Base-by-base conservation (phyloP, 2,888 invertebrate species). In the Lasioglossum lativentre region DNA sequence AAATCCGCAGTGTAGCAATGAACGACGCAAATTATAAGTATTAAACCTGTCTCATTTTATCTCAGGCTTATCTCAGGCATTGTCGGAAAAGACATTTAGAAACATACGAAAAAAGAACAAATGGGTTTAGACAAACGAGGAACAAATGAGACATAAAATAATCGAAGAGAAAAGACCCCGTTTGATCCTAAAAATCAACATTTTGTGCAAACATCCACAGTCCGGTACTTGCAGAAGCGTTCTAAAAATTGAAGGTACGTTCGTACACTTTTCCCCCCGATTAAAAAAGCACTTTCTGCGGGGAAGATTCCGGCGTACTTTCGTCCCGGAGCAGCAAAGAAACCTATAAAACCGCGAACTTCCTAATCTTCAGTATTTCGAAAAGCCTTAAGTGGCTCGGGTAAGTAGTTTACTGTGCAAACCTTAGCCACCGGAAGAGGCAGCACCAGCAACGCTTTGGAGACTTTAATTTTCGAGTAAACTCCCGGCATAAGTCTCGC, bases 381-480 rank as follows among this genome's bases (percentile, higher is more conserved):
- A 19, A 16, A 66, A 76, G 27, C 27, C 27, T 14, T 27, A 27
- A 27, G 59, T 27, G 59, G 27, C 27, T 14, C 59, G 59, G 27
- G 12, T 59, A 59, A 59, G 27, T 59, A 59, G 59, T 59, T 59
- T 27, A 27, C 14, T 27, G 59, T 27, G 59, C 27, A 27, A 59
- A 23, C 59, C 52, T 52, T 52, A 23, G 52, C 52, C 52, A 52
- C 23, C 52, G 52, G 52, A 52, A 52, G 52, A 52, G 52, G 23
- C 52, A 10, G 52, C 23, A 10, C 23, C 52, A 8, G 23, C 52
- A 3, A 52, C 52, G 52, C 52, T 23, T 27, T 14, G 59, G 27
- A 16, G 27, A 27, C 59, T 80, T 80, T 77, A 76, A 80, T 70
- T 80, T 27, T 23, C n/a, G 27, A 38, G 14, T 38, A 66, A 59